These are phyloP conservation scores for Acipenser transmontanus DNA, from an alignment of 2,797 vertebrate species.

Conservation along the genomic window DNA sequence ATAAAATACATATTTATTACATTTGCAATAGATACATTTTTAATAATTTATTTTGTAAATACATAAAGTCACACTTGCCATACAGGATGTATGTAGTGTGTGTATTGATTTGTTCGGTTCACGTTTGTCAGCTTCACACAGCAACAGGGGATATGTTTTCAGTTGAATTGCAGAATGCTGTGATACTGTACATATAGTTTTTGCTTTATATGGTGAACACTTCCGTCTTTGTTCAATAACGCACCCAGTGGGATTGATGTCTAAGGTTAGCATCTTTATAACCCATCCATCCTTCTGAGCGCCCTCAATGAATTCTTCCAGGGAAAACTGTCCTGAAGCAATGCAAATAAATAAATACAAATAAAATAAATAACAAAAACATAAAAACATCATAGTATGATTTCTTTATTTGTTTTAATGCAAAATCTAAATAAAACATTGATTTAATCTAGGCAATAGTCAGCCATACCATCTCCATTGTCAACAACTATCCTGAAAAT, in stretches of 20 bases:
- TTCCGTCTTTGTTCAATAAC: conserved; percentile 48
- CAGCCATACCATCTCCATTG: conserved; percentile 51
- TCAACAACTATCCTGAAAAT: conserved; percentile 59
- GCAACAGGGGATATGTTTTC: no score
- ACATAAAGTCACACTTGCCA: no score
- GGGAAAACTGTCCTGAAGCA: conserved; percentile 48
- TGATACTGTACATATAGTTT: no score
- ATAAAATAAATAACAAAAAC: neutral
- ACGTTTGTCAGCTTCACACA: no score
- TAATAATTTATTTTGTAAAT: no score
- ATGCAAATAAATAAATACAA: neutral
- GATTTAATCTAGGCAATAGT: neutral
- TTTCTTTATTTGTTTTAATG: neutral
- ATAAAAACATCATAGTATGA: neutral
- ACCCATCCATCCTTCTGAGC: conserved; percentile 58
- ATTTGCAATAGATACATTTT: no score
- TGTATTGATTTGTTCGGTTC: no score
- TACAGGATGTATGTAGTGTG: no score
- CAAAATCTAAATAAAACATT: no score
- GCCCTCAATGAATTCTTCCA: conserved; percentile 59
- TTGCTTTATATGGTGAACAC: no score
- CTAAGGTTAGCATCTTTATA: conserved; percentile 53
- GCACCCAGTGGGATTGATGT: conserved; percentile 48
- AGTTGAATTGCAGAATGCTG: no score
- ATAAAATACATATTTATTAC: no score